Conservation (phyloP, 1,140 invertebrate species). For the Rhysida immarginata region DNA sequence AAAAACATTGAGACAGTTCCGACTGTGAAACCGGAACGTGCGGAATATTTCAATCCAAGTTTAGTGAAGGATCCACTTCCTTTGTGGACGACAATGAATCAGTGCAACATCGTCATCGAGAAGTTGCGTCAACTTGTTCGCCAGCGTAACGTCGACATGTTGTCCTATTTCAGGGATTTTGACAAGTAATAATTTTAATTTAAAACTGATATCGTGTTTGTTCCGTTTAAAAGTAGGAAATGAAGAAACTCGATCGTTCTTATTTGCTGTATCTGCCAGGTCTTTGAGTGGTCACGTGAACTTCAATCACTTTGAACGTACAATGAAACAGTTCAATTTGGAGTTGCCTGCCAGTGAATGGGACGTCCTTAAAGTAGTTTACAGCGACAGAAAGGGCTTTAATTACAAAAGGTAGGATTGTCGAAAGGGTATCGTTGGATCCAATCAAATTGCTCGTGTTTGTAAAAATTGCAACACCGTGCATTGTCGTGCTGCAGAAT, state of each 20-base stretch:
- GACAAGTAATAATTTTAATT: neutral
- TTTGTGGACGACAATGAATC: neutral
- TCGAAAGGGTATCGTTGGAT: too few relatives aligned
- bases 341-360: neutral
- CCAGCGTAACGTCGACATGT: neutral
- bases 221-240: too few relatives aligned
- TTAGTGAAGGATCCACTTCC: neutral
- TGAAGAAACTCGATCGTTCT: too few relatives aligned
- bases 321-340: conserved; percentile 1
- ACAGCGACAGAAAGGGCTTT: neutral
- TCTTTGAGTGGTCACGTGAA: neutral
- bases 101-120: neutral
- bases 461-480: too few relatives aligned
- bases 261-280: neutral
- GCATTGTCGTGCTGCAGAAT: too few relatives aligned
- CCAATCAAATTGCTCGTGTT: too few relatives aligned
- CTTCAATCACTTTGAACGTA: neutral
- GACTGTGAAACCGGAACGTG: neutral
- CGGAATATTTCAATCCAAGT: neutral
- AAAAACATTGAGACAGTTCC: neutral
- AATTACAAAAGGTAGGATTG: conserved; percentile 1
- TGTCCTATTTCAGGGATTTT: conserved; percentile 3
- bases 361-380: neutral
- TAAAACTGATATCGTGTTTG: too few relatives aligned
- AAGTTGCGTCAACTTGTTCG: neutral